Base-by-base conservation (phyloP, 2,797 vertebrate species). In the Tolypeutes matacus region DNA sequence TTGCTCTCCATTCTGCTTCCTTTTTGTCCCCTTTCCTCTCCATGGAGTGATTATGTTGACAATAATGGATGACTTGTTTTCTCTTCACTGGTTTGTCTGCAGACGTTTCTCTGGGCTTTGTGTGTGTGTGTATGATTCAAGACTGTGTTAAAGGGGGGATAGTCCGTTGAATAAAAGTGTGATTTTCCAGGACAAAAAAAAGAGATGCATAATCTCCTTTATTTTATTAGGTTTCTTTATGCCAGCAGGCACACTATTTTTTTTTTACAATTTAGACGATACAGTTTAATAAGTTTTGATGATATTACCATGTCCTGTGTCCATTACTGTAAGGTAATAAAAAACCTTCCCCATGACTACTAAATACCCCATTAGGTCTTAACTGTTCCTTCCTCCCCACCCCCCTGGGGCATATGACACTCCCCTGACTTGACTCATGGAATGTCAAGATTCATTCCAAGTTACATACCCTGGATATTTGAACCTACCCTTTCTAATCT, bases 131-230 rank as follows among this genome's bases (percentile, higher is more conserved):
- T 98, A 96, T 96, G 96, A 96, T 95, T 96, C 93, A 97, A 91
- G 91, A 94, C 94, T 96, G 94, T 96, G 27, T 94, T 95, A 72
- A 95, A 49, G 84, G 95, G 96, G 56, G 95, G 93, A 42, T 96
- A 86, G 97, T 97, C 96, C 82, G 81, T 96, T 97, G 96, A 98
- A 96, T 98, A 98, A 98, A 97, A 67, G 97, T 97, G 97, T 97
- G 97, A 88, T 96, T 97, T 97, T 96, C 87, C 80, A 93, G 89
- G 94, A 8, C 6, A 20, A 56, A 56, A 53, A 18, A 56, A 56
- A 91, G 39, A 93, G 31, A 69, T 15, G 23, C 39, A 15, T 2
- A 4, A 15, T 51, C 81, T 85, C 18, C 39, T 39, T 9, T 78
- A 25, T 39, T 93, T 86, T 75, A 34, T 72, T 25, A 46, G 23